Conservation (phyloP, 2,888 invertebrate genomes). For the Macroteleia sp. region DNA sequence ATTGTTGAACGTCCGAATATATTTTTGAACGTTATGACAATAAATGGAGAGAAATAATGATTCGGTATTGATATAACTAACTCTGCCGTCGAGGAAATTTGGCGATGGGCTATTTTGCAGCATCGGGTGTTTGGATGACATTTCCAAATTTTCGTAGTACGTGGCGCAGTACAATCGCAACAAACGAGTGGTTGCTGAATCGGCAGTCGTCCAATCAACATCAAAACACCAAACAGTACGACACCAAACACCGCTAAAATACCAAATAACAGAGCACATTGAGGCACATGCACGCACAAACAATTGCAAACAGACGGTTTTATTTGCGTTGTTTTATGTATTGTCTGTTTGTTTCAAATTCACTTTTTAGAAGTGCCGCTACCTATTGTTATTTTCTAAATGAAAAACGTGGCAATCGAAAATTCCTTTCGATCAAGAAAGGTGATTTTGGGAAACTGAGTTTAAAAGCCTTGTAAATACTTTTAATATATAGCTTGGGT, state of each 20-base stretch:
- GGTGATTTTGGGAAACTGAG: conserved; percentile 17
- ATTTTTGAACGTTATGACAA: conserved; percentile 34
- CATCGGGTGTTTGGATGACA: conserved; percentile 60
- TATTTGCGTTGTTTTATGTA: conserved; percentile 52
- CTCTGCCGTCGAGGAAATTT: conserved; percentile 46
- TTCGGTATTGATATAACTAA: conserved; percentile 54
- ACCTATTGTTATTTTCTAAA: conserved; percentile 48
- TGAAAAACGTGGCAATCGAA: conserved; percentile 43
- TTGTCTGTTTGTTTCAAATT: conserved; percentile 56
- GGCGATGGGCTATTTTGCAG: conserved; percentile 58
- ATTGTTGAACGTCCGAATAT: conserved; percentile 27
- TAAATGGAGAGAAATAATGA: conserved; percentile 40
- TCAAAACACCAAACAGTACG: conserved; percentile 79
- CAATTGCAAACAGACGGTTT: conserved; percentile 55
- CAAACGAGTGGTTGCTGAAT: conserved; percentile 81
- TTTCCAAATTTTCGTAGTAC: conserved; percentile 62
- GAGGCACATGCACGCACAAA: conserved; percentile 50
- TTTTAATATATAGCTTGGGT: conserved; percentile 19
- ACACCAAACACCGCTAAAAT: conserved; percentile 76
- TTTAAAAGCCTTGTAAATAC: conserved; percentile 33
- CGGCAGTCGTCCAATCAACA: conserved; percentile 83
- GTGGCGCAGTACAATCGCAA: conserved; percentile 73
- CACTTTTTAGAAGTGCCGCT: conserved; percentile 40
- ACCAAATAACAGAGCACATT: conserved; percentile 68
- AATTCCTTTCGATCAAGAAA: conserved; percentile 42